A percentile compares a stretch with the other conserved stretches of the same genome.
Conservation (phyloP, 2,113 vertebrate species). For the Amphiprion percula region DNA sequence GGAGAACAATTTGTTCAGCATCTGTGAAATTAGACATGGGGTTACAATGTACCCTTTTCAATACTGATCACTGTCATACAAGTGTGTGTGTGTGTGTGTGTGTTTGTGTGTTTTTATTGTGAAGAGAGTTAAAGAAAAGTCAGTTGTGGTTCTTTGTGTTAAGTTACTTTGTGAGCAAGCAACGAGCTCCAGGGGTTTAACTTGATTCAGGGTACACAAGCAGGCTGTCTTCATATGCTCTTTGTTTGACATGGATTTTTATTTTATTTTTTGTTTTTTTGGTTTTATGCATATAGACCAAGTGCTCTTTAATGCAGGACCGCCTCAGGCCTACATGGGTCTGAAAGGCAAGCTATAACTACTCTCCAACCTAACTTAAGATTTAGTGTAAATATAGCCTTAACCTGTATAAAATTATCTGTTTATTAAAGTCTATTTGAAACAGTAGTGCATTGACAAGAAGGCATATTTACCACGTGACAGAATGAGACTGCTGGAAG, state of each 20-base stretch:
- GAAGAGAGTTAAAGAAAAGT: constrained; percentile 8
- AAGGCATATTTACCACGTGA: background rate
- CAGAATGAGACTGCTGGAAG: background rate
- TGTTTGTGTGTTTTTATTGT: constrained; percentile 19
- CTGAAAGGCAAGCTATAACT: background rate
- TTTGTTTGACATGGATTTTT: background rate
- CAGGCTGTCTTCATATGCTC: background rate
- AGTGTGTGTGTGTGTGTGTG: constrained; percentile 27
- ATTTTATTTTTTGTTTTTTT: background rate
- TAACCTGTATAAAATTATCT: no score
- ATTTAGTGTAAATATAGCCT: no score
- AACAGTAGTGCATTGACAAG: background rate
- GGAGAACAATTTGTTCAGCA: constrained; percentile 81
- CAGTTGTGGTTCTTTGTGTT: background rate
- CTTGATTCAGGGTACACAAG: constrained; percentile 17
- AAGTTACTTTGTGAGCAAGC: constrained; percentile 9
- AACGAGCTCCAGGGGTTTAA: background rate
- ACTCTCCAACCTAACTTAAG: background rate
- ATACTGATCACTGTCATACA: constrained; percentile 79
- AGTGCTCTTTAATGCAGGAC: no score
- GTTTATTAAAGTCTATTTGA: background rate
- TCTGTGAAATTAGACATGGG: constrained; percentile 83
- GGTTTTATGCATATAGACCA: no score
- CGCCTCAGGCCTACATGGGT: no score
- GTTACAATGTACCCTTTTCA: constrained; percentile 79